phyloP scores from a whole-genome alignment of 2,888 invertebrate genomes.

The Pycnomerus fuliginosus region DNA sequence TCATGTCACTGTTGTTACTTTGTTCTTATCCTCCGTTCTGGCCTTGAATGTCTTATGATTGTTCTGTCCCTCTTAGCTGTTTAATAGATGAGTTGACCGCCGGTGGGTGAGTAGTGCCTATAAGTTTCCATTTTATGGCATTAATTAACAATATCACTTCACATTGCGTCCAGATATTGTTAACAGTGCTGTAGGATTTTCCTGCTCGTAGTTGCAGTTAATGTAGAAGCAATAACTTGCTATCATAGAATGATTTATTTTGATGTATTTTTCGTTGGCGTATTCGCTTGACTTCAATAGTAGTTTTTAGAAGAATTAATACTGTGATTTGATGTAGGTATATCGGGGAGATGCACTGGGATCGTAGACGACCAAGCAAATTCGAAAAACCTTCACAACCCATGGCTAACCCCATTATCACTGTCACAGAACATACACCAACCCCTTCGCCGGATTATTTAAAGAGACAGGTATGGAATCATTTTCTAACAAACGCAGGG shows the following conservation, averaged over 20 bases:
- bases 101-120: constrained; percentile 69
- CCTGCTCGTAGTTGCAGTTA: too few relatives aligned
- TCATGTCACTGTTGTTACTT: neutral
- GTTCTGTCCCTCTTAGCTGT: constrained; percentile 66
- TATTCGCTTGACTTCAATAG: neutral
- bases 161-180: too few relatives aligned
- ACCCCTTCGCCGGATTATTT: constrained; percentile 87
- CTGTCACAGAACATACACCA: constrained; percentile 94
- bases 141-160: neutral
- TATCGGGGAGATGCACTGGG: constrained; percentile 69
- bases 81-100: constrained; percentile 81
- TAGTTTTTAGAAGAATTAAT: neutral
- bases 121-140: constrained; percentile 5
- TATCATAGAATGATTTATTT: too few relatives aligned
- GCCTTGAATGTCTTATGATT: constrained; percentile 49
- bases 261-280: neutral
- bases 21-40: constrained; percentile 30
- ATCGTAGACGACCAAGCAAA: constrained; percentile 59
- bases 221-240: too few relatives aligned
- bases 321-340: constrained; percentile 56
- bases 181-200: neutral
- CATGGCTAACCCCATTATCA: constrained; percentile 91
- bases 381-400: constrained; percentile 59
- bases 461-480: constrained; percentile 76
- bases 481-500: constrained; percentile 23